Base-by-base conservation (phyloP, 2,888 invertebrate species). In the Agrochola circellaris region DNA sequence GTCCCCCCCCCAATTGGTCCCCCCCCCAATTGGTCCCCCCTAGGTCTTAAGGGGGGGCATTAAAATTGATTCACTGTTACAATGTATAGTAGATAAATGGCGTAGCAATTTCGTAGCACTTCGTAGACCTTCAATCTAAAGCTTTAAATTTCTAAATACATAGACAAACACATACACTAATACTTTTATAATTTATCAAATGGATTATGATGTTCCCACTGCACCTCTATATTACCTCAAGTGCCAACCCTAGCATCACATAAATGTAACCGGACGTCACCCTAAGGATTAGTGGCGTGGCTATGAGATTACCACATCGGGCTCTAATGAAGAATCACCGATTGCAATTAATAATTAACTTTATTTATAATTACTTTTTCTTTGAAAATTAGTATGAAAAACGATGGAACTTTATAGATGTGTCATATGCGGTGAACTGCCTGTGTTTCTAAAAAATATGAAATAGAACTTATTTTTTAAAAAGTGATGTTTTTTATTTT, bases 291-390 rank as follows among this genome's bases (percentile, higher is more conserved):
- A 97, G 96, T 93, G 92, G 93, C 95, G 94, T 92, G 94, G 94
- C 95, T 94, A 94, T 94, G 93, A 95, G 96, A 97, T 97, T 97
- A 97, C 96, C 95, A 94, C 95, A 95, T 95, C 94, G 94, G 92
- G 94, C 95, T 92, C 96, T 96, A 97, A 97, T 96, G 95, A 95
- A 96, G 95, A 96, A 96, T 95, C 93, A 95, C 95, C 94, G 93
- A 95, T 95, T 94, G 93, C 91, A 93, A 92, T 93, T 92, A 93
- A 91, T 93, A 92, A 92, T 91, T 91, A 89, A 89, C 88, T 88
- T 89, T 83, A 90, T 91, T 86, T 75, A 75, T 79, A 83, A 71
- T 38, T 17, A 26, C 42, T 20, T 60, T 74, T 69, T 60, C 51
- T 26, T 30, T 1, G 13, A 64, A 60, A 51, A 17, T 48, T 48